Base-by-base conservation (phyloP, 2,113 vertebrate genomes). In the Otocyon megalotis region DNA sequence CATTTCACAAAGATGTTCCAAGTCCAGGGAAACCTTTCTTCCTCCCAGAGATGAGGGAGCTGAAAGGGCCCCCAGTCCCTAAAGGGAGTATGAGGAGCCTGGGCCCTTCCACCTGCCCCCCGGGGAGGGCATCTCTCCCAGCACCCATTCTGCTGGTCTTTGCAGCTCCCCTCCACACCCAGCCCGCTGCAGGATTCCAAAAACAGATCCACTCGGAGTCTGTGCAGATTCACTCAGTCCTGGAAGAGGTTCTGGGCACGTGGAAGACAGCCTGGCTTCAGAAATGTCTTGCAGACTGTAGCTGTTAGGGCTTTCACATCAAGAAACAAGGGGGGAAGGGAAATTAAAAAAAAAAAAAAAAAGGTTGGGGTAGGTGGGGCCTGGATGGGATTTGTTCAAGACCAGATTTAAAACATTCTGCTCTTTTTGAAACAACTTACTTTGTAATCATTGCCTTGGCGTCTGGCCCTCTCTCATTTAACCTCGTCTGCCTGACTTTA, bases 401-500 rank as follows among this genome's bases (percentile, higher is more conserved):
- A 97, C 63, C 96, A 97, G 77, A 91, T 98, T 98, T 97, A 96
- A 98, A 98, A 93, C 94, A 94, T 92, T 98, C 92, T 88, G 81
- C 48, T 87, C 97, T 98, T 98, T 98, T 88, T 93, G 53, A 98
- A 98, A 97, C 89, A 97, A 98, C 98, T 98, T 98, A 98, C 96
- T 98, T 97, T 90, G 96, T 90, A 98, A 97, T 98, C 98, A 98
- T 98, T 97, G 95, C 67, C 94, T 98, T 98, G 98, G 98, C 98
- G 72, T 81, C 95, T n/a, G 26, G 96, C 86, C 97, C 87, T 98
- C 62, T 94, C 97, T 98, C 98, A 97, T 98, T 99, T 98, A 98
- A 99, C 98, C 98, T 99, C 98, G 98, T 98, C 98, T 98, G 98
- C 98, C 98, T 98, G 98, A 97, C 98, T 99, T 97, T 67, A 98